Evolutionary conservation across 2,888 invertebrate genomes (phyloP).

Genomic region (Hydrotaea cyrtoneurina): DNA sequence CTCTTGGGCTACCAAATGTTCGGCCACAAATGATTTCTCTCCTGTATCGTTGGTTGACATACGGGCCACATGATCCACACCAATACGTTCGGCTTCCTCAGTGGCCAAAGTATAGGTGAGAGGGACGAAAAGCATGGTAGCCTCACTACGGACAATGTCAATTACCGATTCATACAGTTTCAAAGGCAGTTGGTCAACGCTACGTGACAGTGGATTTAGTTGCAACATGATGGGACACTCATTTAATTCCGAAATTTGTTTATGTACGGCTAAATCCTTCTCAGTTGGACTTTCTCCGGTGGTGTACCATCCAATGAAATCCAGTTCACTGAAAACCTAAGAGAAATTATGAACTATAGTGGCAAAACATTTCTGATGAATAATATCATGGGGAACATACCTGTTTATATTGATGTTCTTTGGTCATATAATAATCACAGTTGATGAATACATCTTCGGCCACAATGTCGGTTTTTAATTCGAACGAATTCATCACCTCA

Average conservation of each 20-base stretch:
- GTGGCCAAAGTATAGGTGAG: constrained; percentile 96
- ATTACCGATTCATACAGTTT: constrained; percentile 97
- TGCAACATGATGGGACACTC: constrained; percentile 97
- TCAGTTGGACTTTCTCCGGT: constrained; percentile 93
- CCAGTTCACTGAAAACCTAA: constrained; percentile 96
- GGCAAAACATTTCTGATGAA: not conserved
- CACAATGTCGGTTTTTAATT: constrained; percentile 91
- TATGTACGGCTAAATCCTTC: constrained; percentile 94
- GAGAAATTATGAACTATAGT: not conserved
- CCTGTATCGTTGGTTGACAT: constrained; percentile 94
- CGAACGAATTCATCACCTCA: constrained; percentile 99
- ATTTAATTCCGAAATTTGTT: constrained; percentile 97
- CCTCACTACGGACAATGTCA: constrained; percentile 94
- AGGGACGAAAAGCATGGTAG: constrained; percentile 96
- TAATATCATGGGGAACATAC: constrained; percentile 54
- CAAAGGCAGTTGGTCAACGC: constrained; percentile 90
- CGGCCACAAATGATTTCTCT: constrained; percentile 94
- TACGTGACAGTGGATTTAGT: constrained; percentile 87
- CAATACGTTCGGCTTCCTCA: constrained; percentile 99
- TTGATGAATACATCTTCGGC: constrained; percentile 94
- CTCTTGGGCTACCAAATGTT: constrained; percentile 96
- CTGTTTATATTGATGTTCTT: constrained; percentile 98
- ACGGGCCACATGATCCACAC: constrained; percentile 98
- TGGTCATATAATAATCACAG: constrained; percentile 95
- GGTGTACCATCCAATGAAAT: constrained; percentile 99